Percentiles rank a stretch among this genome's conserved stretches.
phyloP scores from a whole-genome alignment of 2,888 invertebrate genomes.

The Andrena marginata region DNA sequence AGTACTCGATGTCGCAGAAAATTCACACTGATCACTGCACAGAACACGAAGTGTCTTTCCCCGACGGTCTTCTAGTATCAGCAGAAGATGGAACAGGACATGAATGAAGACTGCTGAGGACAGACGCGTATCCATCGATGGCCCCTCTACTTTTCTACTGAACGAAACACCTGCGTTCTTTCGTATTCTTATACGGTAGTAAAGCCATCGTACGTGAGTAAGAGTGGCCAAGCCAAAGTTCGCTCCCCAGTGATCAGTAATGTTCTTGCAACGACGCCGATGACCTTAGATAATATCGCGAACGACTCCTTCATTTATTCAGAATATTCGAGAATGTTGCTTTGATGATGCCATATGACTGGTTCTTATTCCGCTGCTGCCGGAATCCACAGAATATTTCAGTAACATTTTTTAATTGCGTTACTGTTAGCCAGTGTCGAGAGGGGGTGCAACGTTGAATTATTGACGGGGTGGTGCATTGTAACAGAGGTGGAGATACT shows the following conservation, averaged over 20 bases:
- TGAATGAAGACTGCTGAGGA: conserved; percentile 72
- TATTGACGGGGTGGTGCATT: no score
- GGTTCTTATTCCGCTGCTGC: no score
- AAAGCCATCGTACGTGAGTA: conserved; percentile 69
- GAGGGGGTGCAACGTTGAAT: no score
- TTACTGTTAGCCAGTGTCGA: no score
- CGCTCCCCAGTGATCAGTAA: conserved; percentile 1
- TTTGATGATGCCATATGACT: background rate
- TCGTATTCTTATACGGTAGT: conserved; percentile 62
- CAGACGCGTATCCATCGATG: conserved; percentile 62
- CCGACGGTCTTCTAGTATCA: conserved; percentile 49
- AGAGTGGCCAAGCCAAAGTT: conserved; percentile 50
- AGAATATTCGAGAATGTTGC: background rate
- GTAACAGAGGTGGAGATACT: no score
- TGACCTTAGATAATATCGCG: background rate
- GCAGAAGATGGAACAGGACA: conserved; percentile 65
- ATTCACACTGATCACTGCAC: background rate
- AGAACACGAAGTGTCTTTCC: background rate
- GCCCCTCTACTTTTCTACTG: conserved; percentile 71
- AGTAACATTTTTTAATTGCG: no score
- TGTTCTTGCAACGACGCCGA: conserved; percentile 1
- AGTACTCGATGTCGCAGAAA: background rate
- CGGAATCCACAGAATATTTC: no score
- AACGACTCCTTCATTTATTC: background rate
- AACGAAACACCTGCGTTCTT: conserved; percentile 63